A percentile compares a stretch with the other conserved stretches of the same genome.
These are phyloP conservation scores for Colostygia pectinataria DNA, from an alignment of 2,888 invertebrate genomes.

Conservation along the genomic window DNA sequence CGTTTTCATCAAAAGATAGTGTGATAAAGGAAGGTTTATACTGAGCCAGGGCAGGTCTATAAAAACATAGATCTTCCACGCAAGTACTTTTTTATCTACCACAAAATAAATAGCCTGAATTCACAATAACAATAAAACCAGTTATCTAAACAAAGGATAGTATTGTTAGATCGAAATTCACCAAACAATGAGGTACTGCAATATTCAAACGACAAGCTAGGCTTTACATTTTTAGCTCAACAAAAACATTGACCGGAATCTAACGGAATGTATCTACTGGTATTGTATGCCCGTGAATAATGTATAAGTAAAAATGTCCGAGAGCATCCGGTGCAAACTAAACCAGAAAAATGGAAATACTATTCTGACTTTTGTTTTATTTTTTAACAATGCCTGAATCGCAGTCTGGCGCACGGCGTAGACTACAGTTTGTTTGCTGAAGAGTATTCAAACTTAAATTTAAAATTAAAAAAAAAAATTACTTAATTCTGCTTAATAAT, in stretches of 20 bases:
- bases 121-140: neutral
- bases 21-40: no score
- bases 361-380: no score
- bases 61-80: no score
- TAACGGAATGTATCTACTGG: constrained; percentile 21
- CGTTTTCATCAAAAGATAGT: no score
- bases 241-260: constrained; percentile 29
- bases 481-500: no score
- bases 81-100: neutral
- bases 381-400: no score
- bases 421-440: no score
- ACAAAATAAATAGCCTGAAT: neutral
- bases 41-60: no score
- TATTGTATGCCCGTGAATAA: constrained; percentile 36
- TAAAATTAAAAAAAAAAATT: no score
- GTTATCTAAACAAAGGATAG: neutral
- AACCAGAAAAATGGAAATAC: constrained; percentile 40
- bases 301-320: constrained; percentile 31
- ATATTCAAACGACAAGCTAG: constrained; percentile 21
- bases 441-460: no score
- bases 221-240: constrained; percentile 25
- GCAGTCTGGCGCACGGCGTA: no score
- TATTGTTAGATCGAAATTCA: constrained; percentile 1
- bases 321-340: constrained; percentile 25
- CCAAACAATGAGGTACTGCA: constrained; percentile 2